Conservation (phyloP, 2,113 vertebrate genomes). For the Tretioscincus oriximinensis region DNA sequence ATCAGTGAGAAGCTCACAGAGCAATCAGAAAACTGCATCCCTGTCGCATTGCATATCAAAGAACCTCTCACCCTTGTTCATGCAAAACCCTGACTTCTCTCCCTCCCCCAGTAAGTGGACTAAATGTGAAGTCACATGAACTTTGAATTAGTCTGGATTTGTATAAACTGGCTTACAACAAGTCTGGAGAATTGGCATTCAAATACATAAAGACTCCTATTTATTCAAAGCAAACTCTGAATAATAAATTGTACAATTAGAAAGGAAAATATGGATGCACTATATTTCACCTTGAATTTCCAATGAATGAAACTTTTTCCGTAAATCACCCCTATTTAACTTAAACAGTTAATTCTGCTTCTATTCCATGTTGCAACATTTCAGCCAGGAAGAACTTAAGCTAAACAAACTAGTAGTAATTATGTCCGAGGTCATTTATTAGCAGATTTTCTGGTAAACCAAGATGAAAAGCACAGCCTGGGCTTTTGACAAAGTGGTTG, state of each 20-base stretch:
- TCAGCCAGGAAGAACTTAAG: slow-evolving; percentile 59
- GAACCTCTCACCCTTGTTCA: too few relatives aligned
- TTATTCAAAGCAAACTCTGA: not conserved
- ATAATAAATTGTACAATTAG: not conserved
- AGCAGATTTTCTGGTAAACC: slow-evolving; percentile 64
- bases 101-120: too few relatives aligned
- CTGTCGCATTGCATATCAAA: too few relatives aligned
- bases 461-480: slow-evolving; percentile 81
- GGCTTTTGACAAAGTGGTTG: slow-evolving; percentile 65
- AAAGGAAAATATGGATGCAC: not conserved
- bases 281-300: too few relatives aligned
- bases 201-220: too few relatives aligned
- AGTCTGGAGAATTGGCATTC: too few relatives aligned
- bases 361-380: slow-evolving; percentile 48
- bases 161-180: too few relatives aligned
- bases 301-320: not conserved
- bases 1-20: too few relatives aligned
- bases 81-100: too few relatives aligned
- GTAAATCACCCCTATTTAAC: not conserved
- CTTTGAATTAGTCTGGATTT: too few relatives aligned
- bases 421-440: slow-evolving; percentile 62
- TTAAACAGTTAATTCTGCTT: not conserved
- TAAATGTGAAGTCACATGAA: too few relatives aligned
- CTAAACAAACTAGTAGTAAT: slow-evolving; percentile 64
- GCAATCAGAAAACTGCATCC: too few relatives aligned